Conservation (phyloP, 2,113 vertebrate species). For the Rousettus leschenaultii region DNA sequence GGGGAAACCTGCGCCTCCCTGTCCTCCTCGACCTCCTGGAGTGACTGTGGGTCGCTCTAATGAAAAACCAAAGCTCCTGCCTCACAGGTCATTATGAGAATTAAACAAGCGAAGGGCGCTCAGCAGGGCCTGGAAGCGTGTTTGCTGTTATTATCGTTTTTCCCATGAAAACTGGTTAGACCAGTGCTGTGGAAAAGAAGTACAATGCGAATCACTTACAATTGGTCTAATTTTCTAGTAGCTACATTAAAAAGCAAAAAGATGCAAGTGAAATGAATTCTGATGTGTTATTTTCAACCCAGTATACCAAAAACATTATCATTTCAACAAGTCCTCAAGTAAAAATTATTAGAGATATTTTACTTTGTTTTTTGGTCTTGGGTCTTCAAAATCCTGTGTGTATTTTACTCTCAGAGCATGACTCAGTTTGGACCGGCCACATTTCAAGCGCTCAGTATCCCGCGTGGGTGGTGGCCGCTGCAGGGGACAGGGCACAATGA, state of each 20-base stretch:
- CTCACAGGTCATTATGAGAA: accelerated
- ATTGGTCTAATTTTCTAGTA: neutral
- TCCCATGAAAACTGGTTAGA: neutral
- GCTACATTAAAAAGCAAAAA: neutral
- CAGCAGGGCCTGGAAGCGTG: accelerated
- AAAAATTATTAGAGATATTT: neutral
- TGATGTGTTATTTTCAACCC: neutral
- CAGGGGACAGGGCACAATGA: accelerated
- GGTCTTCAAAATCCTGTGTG: neutral
- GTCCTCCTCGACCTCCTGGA: neutral
- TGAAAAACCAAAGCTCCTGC: neutral
- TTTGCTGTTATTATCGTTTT: accelerated
- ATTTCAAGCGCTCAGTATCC: neutral
- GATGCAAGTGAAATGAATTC: neutral
- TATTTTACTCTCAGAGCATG: neutral
- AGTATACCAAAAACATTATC: neutral
- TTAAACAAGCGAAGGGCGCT: accelerated
- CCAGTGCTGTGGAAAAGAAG: neutral
- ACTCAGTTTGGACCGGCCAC: neutral
- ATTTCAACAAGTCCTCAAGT: neutral
- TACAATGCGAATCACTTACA: accelerated
- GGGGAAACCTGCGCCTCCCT: neutral
- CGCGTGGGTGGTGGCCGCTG: neutral
- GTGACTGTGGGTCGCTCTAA: neutral
- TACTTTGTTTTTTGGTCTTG: neutral